Base-by-base conservation (phyloP, 1,140 invertebrate species). In the Zaprionus capensis region DNA sequence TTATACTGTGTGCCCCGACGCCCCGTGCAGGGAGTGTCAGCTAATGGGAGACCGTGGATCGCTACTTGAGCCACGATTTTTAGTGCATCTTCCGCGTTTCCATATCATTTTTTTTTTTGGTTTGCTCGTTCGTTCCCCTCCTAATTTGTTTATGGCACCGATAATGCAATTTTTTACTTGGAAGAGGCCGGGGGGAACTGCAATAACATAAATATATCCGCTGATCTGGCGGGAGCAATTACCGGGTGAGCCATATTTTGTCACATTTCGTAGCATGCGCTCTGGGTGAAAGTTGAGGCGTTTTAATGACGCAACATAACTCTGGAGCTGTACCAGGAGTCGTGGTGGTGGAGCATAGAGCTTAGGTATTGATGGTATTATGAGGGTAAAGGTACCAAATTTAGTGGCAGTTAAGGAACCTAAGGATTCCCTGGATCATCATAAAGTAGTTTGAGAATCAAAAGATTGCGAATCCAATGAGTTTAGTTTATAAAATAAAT, bases 101-200 rank as follows among this genome's bases (percentile, higher is more conserved):
- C 7, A 14, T 15, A 57, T 22, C 7, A 28, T 67, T 24, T 36
- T 51, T 44, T 46, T 36, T 59, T 49, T 26, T n/a, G n/a, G 59
- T 26, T 62, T 55, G 38, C 68, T 55, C 36, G 44, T 22, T 51
- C 46, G 51, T 59, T 76, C 64, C 63, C 77, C 82, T 59, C 82
- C 82, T 85, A 90, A 90, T 90, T 90, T 90, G 85, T 90, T 90
- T 90, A 90, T 90, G 72, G 75, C 79, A 80, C 34, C 28, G 86
- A 82, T 90, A 90, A 90, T 90, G 85, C 85, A 90, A 90, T 90
- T 90, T 90, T 90, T 90, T 90, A 88, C 71, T 76, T 59, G 74
- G 31, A 20, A 24, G 55, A 46, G 17, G n/a, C n/a, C 17, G n/a
- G 14, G 46, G 63, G 22, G 41, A 26, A 75, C 66, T 68, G 80